Evolutionary conservation across 2,797 vertebrate species (phyloP).

Genomic region (Anguilla megastoma): DNA sequence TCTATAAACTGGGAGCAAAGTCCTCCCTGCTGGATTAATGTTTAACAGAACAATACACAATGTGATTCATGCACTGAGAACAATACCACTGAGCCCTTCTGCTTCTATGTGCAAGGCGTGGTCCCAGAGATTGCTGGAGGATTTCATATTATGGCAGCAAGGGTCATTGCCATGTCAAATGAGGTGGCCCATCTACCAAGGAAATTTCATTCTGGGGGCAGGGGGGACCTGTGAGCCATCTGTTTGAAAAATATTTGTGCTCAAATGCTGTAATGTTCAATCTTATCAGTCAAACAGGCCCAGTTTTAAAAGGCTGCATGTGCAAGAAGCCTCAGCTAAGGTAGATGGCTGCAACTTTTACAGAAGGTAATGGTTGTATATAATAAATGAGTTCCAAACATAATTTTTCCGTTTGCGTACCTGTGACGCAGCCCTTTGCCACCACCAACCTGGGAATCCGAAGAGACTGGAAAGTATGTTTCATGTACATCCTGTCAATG

Average conservation of each 20-base stretch:
- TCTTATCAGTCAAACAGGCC: neutral
- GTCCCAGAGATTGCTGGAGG: conserved; percentile 26
- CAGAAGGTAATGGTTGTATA: neutral
- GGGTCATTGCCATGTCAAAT: conserved; percentile 2
- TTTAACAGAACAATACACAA: conserved; percentile 46
- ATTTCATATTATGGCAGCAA: neutral
- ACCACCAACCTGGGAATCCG: neutral
- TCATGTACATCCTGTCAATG: conserved; percentile 5
- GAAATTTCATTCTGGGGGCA: neutral
- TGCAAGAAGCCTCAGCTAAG: neutral
- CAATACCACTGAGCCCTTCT: conserved; percentile 8
- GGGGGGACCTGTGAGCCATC: conserved; percentile 18
- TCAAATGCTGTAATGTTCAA: neutral
- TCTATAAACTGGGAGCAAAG: conserved; percentile 53
- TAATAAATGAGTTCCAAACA: neutral
- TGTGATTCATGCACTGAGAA: conserved; percentile 19
- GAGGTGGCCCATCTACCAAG: conserved; percentile 17
- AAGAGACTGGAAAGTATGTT: neutral
- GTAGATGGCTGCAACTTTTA: neutral
- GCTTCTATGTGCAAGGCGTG: conserved; percentile 11
- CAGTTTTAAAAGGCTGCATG: neutral
- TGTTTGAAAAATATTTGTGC: neutral
- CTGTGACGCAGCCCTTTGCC: neutral
- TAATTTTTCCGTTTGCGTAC: neutral
- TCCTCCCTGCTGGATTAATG: conserved; percentile 48